A percentile compares a stretch with the other conserved stretches of the same genome.
Evolutionary conservation across 2,797 vertebrate species (phyloP).

Genomic region (Rhynchotus rufescens): DNA sequence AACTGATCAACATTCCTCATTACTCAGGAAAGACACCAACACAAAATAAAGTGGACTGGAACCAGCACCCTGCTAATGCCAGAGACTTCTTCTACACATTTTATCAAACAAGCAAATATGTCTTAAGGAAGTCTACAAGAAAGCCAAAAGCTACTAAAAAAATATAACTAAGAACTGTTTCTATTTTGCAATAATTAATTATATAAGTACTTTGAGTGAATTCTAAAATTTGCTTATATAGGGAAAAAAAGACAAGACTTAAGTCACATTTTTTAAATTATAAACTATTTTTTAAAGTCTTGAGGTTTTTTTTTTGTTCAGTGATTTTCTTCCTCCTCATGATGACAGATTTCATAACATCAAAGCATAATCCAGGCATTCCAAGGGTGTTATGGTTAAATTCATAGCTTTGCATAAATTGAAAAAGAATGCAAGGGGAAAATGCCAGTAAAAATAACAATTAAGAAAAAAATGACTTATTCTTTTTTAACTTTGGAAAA

Average conservation of each 20-base stretch:
- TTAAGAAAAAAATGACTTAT: neutral
- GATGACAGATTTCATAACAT: neutral
- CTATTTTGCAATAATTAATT: neutral
- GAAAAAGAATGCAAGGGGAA: neutral
- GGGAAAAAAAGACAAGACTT: neutral
- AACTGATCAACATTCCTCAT: neutral
- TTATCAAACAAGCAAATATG: neutral
- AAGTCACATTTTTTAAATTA: neutral
- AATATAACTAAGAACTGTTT: neutral
- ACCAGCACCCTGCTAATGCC: neutral
- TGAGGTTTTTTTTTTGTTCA: neutral
- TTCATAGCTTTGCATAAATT: neutral
- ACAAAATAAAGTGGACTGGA: neutral
- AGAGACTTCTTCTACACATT: neutral
- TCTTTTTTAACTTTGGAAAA: conserved; percentile 12
- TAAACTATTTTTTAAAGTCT: neutral
- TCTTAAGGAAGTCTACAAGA: neutral
- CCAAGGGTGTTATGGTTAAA: neutral
- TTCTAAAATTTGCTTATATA: neutral
- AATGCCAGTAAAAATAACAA: neutral
- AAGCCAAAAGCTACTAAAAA: neutral
- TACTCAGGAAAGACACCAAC: neutral
- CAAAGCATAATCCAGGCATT: neutral
- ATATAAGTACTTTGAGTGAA: neutral
- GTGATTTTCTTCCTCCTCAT: neutral